These are phyloP conservation scores for Megathymus violae DNA, from an alignment of 1,140 invertebrate species.

Conservation along the genomic window DNA sequence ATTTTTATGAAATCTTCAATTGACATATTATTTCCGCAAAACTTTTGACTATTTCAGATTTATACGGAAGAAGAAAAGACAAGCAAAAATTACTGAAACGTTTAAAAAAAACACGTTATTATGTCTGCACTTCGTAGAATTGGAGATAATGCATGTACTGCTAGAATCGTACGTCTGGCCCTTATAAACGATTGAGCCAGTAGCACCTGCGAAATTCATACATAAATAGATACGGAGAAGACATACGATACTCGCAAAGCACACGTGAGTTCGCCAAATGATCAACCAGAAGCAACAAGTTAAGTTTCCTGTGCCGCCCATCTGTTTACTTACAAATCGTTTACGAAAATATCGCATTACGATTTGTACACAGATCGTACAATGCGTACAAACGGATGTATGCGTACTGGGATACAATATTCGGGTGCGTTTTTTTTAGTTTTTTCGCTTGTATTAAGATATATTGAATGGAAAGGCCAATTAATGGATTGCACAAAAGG, in stretches of 20 bases:
- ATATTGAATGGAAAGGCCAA: constrained; percentile 77
- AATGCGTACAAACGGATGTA: constrained; percentile 58
- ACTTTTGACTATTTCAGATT: too few species aligned
- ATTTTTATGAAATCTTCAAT: too few species aligned
- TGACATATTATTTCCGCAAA: too few species aligned
- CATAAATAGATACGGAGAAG: constrained; percentile 39
- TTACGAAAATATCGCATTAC: constrained; percentile 76
- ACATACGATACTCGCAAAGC: constrained; percentile 49
- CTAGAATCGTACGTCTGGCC: background rate
- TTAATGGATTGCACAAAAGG: constrained; percentile 71
- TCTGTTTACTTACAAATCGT: constrained; percentile 75
- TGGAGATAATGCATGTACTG: background rate
- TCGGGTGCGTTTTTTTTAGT: constrained; percentile 67
- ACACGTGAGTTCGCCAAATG: constrained; percentile 48
- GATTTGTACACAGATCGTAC: constrained; percentile 48
- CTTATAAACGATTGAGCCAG: constrained; percentile 5
- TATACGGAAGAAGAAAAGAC: too few species aligned
- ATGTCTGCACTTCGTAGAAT: background rate
- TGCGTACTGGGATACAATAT: constrained; percentile 60
- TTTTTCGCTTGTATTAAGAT: constrained; percentile 64
- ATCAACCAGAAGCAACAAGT: constrained; percentile 67
- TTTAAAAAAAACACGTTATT: background rate
- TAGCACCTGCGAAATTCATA: constrained; percentile 36
- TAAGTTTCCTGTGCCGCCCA: constrained; percentile 73
- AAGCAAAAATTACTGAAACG: too few species aligned